Conservation (phyloP, 2,888 invertebrate species). For the Pardosa pseudoannulata region DNA sequence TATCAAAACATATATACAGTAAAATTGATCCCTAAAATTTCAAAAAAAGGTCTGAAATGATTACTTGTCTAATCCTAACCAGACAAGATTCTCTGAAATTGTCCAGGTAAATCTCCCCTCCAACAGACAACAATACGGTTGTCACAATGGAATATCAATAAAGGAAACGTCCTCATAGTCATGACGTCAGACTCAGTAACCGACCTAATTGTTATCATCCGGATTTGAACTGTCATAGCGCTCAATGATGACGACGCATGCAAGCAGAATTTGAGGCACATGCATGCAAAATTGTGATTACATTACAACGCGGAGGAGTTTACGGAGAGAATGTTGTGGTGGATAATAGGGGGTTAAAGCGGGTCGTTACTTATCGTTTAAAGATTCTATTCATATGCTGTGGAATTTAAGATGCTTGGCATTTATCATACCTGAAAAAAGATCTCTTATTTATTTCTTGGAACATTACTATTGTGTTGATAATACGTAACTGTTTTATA, state of each 20-base stretch:
- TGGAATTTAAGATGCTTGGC: too few species aligned
- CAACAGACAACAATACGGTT: conserved; percentile 9
- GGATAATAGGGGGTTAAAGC: not conserved
- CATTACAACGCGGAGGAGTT: not conserved
- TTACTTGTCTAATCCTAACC: too few species aligned
- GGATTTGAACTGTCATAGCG: conserved; percentile 12
- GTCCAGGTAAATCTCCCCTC: not conserved
- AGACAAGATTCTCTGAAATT: not conserved
- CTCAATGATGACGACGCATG: not conserved
- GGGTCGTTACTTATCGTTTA: too few species aligned
- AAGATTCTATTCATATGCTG: too few species aligned
- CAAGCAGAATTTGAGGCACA: not conserved
- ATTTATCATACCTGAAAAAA: too few species aligned
- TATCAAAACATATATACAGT: too few species aligned
- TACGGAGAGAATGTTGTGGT: not conserved
- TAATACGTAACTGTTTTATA: too few species aligned
- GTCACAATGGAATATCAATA: conserved; percentile 11
- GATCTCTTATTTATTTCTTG: too few species aligned
- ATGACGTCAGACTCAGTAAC: conserved; percentile 26
- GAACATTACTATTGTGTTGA: too few species aligned
- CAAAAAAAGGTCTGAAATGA: too few species aligned
- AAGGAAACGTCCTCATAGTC: conserved; percentile 8
- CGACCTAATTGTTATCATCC: conserved; percentile 63
- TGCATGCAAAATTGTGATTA: conserved; percentile 6
- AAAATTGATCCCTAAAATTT: too few species aligned